A percentile compares a stretch with the other conserved stretches of the same genome.
These are phyloP conservation scores for Bovichtus diacanthus DNA, from an alignment of 2,797 vertebrate genomes.

Conservation along the genomic window DNA sequence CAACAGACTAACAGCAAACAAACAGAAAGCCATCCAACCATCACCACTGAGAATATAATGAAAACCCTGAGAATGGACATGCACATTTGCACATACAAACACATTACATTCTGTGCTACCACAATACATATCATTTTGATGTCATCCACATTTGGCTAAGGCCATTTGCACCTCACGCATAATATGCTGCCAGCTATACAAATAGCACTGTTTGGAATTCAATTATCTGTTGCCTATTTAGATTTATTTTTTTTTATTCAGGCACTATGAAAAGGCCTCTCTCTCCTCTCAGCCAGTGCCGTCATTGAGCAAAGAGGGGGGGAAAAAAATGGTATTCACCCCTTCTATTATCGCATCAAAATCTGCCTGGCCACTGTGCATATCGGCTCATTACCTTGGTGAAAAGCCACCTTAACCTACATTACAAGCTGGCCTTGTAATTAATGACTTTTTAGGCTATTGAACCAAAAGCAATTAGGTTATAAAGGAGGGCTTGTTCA, in stretches of 20 bases:
- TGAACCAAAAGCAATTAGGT: constrained; percentile 87
- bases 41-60: constrained; percentile 65
- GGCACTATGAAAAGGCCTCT: constrained; percentile 66
- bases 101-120: constrained; percentile 67
- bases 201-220: constrained; percentile 80
- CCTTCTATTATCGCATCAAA: constrained; percentile 84
- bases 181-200: constrained; percentile 77
- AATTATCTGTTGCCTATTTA: constrained; percentile 75
- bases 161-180: constrained; percentile 75
- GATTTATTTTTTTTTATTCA: constrained; percentile 45
- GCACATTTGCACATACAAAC: constrained; percentile 79
- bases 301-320: constrained; percentile 72
- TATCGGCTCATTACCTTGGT: constrained; percentile 83
- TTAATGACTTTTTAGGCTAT: constrained; percentile 89
- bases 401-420: constrained; percentile 85
- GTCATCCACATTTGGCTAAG: constrained; percentile 74
- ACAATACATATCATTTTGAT: constrained; percentile 77
- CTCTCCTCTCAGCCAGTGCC: constrained; percentile 61
- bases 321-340: constrained; percentile 75
- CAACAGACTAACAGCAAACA: constrained; percentile 59
- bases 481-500: constrained; percentile 85
- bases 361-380: constrained; percentile 72
- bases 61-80: constrained; percentile 67
- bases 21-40: constrained; percentile 62
- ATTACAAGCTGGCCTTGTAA: constrained; percentile 84